Evolutionary conservation across 2,797 vertebrate species (phyloP).

Genomic region (Siniperca obscura): DNA sequence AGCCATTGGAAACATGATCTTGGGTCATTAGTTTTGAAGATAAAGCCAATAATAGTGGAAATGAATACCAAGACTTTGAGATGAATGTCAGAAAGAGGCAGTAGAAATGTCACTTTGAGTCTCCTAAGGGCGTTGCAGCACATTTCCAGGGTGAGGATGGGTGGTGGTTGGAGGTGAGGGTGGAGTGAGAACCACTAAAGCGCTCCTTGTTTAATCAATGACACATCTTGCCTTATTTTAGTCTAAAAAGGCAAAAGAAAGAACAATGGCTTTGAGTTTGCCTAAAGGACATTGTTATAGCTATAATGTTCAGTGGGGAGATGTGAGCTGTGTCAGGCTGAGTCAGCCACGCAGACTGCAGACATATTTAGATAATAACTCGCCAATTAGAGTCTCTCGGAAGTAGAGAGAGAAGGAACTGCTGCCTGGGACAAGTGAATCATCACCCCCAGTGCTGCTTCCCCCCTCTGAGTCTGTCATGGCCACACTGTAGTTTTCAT

Average conservation of each 20-base stretch:
- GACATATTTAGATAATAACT: constrained; percentile 54
- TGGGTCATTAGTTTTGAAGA: constrained; percentile 1
- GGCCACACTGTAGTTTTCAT: constrained; percentile 20
- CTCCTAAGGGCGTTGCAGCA: constrained; percentile 13
- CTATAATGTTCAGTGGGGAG: constrained; percentile 15
- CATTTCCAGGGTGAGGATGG: constrained; percentile 11
- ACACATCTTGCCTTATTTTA: constrained; percentile 24
- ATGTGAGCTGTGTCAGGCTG: constrained; percentile 13
- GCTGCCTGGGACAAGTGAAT: constrained; percentile 52
- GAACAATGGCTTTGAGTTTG: background rate
- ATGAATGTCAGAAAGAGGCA: constrained; percentile 7
- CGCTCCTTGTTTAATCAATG: background rate
- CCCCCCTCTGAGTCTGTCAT: constrained; percentile 7
- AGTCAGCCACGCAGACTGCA: constrained; percentile 21
- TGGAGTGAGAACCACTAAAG: background rate
- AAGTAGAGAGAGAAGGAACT: constrained; percentile 2
- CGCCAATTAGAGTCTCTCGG: constrained; percentile 44
- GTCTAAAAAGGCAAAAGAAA: constrained; percentile 27
- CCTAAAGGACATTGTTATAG: constrained; percentile 27
- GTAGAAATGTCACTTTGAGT: constrained; percentile 3
- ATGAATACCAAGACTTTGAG: background rate
- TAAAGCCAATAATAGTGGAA: background rate
- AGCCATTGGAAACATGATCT: background rate
- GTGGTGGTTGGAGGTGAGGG: background rate
- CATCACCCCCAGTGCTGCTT: constrained; percentile 24